Evolutionary conservation across 2,888 invertebrate species (phyloP).

Genomic region (Dione juno): DNA sequence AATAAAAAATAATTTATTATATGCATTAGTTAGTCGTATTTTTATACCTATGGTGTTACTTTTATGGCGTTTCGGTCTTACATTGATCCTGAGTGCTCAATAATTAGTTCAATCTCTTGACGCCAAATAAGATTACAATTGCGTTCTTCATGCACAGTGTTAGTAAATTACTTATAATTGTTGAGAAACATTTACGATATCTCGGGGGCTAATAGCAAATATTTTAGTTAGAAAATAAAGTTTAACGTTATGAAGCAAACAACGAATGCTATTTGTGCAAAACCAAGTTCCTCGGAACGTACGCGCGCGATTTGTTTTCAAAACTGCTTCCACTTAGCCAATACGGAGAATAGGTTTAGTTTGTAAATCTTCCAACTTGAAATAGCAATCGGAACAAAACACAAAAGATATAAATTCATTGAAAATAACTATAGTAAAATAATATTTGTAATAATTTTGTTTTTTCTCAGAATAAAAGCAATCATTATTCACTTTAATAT

Average conservation of each 20-base stretch:
- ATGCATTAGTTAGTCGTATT: too few species aligned
- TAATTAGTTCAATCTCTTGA: conserved; percentile 14
- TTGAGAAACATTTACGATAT: not conserved
- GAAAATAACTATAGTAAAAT: not conserved
- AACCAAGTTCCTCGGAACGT: conserved; percentile 39
- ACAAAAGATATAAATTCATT: not conserved
- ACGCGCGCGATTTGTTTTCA: conserved; percentile 64
- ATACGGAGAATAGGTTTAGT: conserved; percentile 57
- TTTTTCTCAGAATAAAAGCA: not conserved
- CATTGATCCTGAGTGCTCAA: not conserved
- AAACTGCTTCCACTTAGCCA: conserved; percentile 64
- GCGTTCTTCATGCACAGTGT: not conserved
- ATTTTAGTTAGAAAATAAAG: conserved; percentile 29
- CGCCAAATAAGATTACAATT: not conserved
- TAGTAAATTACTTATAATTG: not conserved
- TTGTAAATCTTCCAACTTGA: conserved; percentile 44
- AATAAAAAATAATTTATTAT: too few species aligned
- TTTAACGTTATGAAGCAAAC: conserved; percentile 40
- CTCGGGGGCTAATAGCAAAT: not conserved
- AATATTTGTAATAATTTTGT: too few species aligned
- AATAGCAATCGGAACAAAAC: conserved; percentile 12
- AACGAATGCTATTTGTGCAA: conserved; percentile 39
- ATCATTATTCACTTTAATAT: not conserved
- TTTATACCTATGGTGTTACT: too few species aligned
- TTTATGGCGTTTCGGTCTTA: not conserved